phyloP scores from a whole-genome alignment of 2,888 invertebrate genomes.

The Chydorus sphaericus region DNA sequence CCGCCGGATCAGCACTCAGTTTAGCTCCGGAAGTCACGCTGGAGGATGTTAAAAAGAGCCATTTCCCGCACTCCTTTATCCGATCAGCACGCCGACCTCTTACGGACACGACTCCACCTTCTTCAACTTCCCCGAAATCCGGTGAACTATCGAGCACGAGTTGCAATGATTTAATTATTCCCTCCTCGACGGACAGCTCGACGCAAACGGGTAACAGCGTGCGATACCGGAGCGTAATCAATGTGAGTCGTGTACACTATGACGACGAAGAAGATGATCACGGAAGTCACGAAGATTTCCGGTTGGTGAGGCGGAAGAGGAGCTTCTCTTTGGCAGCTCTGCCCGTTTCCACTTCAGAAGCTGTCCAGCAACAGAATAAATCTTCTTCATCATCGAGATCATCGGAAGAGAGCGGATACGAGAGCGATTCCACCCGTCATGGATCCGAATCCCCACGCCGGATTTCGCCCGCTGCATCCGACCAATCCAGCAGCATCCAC shows the following conservation, averaged over 20 bases:
- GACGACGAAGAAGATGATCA: too few relatives aligned
- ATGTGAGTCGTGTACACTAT: not conserved
- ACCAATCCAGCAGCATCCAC: conserved; percentile 24
- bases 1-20: not conserved
- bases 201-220: too few relatives aligned
- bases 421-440: conserved; percentile 40
- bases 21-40: not conserved
- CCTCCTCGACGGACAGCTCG: too few relatives aligned
- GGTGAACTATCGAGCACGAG: not conserved
- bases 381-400: conserved; percentile 18
- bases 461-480: not conserved
- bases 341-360: conserved; percentile 1
- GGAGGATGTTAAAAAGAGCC: conserved; percentile 9
- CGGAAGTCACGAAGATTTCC: not conserved
- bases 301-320: conserved; percentile 4
- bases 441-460: conserved; percentile 36
- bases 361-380: not conserved
- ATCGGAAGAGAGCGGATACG: conserved; percentile 44
- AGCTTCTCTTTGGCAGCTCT: conserved; percentile 14
- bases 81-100: conserved; percentile 16
- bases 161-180: conserved; percentile 8
- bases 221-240: conserved; percentile 9
- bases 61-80: conserved; percentile 24
- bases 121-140: not conserved
- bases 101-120: not conserved